phyloP scores from a whole-genome alignment of 2,797 vertebrate genomes.

The Melanotaenia parkinsoni region DNA sequence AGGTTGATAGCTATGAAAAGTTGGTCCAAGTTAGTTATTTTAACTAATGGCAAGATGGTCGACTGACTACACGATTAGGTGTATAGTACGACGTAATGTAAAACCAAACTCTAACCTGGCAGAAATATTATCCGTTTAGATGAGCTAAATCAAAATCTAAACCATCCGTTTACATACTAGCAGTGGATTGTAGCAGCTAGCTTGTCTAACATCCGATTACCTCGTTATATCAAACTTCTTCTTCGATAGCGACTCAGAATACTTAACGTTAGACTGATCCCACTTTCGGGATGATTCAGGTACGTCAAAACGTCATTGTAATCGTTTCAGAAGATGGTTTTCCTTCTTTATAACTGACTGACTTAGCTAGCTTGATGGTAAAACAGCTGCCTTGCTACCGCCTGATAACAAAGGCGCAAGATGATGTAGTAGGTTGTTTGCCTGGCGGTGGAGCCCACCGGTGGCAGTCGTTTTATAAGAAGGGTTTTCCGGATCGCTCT shows the following conservation, averaged over 20 bases:
- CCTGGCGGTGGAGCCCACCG: background rate
- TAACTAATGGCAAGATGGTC: background rate
- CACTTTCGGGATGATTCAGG: constrained; percentile 48
- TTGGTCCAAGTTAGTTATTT: background rate
- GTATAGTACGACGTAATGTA: background rate
- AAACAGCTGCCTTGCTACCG: constrained; percentile 31
- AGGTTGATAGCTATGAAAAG: background rate
- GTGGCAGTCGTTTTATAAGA: constrained; percentile 31
- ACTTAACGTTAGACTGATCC: constrained; percentile 35
- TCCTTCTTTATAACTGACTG: constrained; percentile 1
- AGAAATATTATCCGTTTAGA: background rate
- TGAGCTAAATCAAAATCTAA: background rate
- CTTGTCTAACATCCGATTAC: constrained; percentile 54
- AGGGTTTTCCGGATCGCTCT: accelerated
- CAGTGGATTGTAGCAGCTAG: constrained; percentile 20
- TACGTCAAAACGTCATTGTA: constrained; percentile 46
- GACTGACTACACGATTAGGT: background rate
- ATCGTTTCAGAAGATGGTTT: constrained; percentile 29
- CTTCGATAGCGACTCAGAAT: constrained; percentile 21
- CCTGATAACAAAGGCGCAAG: constrained; percentile 78
- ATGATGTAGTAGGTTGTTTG: constrained; percentile 59
- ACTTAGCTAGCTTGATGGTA: constrained; percentile 18
- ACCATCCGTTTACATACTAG: background rate
- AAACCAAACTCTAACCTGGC: background rate
- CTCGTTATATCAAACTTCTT: constrained; percentile 53